Evolutionary conservation across 1,140 invertebrate genomes (phyloP).

Genomic region (Saccostrea glomerata): DNA sequence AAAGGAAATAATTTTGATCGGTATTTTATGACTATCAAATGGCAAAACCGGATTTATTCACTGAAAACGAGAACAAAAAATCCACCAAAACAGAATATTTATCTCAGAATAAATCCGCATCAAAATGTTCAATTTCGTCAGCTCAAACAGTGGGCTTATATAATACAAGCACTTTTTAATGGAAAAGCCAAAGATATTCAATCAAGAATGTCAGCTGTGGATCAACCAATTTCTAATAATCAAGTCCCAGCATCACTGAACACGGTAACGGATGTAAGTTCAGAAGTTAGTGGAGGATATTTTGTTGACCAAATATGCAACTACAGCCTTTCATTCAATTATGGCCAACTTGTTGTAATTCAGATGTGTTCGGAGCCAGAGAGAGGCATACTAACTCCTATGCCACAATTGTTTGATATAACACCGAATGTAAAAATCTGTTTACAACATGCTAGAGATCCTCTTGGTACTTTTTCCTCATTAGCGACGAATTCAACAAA

Average conservation of each 20-base stretch:
- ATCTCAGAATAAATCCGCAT: conserved; percentile 48
- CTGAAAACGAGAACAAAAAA: conserved; percentile 13
- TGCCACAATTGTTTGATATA: conserved; percentile 53
- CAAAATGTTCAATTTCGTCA: conserved; percentile 36
- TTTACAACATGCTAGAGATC: conserved; percentile 57
- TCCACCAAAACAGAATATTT: not conserved
- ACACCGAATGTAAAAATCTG: conserved; percentile 59
- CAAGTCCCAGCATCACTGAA: conserved; percentile 8
- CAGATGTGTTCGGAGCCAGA: conserved; percentile 58
- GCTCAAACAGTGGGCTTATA: conserved; percentile 36
- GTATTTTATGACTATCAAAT: conserved; percentile 30
- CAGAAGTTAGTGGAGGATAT: not conserved
- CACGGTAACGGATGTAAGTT: conserved; percentile 43
- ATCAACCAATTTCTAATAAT: not conserved
- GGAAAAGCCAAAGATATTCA: conserved; percentile 1
- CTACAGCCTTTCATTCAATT: conserved; percentile 51
- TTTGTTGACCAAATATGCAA: conserved; percentile 25
- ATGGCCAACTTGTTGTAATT: conserved; percentile 54
- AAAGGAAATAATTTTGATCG: conserved; percentile 8
- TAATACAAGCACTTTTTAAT: conserved; percentile 18
- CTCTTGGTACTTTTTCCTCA: conserved; percentile 49
- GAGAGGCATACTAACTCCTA: conserved; percentile 54
- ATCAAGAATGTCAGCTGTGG: not conserved
- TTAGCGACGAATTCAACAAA: conserved; percentile 39
- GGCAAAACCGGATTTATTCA: conserved; percentile 51